Evolutionary conservation across 2,888 invertebrate species (phyloP), one percentile per base, ranked within the genome.

Genomic region (Belgica antarctica): DNA sequence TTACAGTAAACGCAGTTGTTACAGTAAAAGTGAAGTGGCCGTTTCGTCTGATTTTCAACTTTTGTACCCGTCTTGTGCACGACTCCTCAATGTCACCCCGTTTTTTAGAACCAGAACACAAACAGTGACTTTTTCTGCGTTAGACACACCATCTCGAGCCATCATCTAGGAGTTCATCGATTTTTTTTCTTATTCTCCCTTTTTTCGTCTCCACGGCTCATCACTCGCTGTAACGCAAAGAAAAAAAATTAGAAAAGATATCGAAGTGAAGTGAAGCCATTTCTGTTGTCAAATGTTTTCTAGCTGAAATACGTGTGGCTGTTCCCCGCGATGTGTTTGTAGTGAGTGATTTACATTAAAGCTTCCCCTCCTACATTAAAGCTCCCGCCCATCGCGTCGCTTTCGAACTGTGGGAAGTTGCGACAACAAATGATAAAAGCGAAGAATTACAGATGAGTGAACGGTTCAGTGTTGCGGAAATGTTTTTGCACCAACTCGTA

Each of bases 261-360:
- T 41, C 41, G 52, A 52, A 52, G 4, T 52, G 52, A 52, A 52
- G 52, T 52, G 52, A 19, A 52, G 7, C 5, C 34, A 31, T 31
- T 31, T 12, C 5, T 31, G 5, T 31, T 31, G 34, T n/a, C 34
- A 31, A 31, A 5, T 31, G 34, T 31, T 31, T 8, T 31, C n/a
- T n/a, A n/a, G n/a, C 34, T 8, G 34, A 31, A 31, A 31, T 31
- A 5, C 34, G 34, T 31, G 12, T 31, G 5, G 12, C 12, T 31
- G 34, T 31, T 31, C 12, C n/a, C n/a, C n/a, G n/a, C n/a, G n/a
- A n/a, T n/a, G n/a, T 10, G 41, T n/a, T 41, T n/a, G 41, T 41
- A n/a, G 41, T n/a, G 41, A 41, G 3, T 41, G 41, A n/a, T n/a
- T 41, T 41, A 41, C 4, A 31, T 31, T 31, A 31, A 31, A 4